phyloP scores from a whole-genome alignment of 2,797 vertebrate genomes.

The Micrastur ruficollis region DNA sequence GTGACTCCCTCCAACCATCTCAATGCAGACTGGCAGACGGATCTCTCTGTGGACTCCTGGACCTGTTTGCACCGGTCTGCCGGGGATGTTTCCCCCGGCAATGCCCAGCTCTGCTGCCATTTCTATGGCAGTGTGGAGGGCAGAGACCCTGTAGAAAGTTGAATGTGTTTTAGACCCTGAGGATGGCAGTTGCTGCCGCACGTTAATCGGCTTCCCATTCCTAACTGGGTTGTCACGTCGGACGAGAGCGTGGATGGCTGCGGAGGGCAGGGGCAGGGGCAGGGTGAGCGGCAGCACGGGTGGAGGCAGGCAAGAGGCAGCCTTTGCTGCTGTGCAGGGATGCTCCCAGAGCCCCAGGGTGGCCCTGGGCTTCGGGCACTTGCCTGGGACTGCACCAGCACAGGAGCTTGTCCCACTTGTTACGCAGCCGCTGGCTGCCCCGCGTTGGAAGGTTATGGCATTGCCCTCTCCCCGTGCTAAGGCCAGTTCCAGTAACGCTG shows the following conservation, averaged over 20 bases:
- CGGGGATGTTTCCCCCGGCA: not conserved
- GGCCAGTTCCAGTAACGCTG: not conserved
- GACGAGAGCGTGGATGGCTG: not conserved
- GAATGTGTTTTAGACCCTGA: not conserved
- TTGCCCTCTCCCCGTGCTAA: not conserved
- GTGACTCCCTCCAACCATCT: not conserved
- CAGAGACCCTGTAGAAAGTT: not conserved
- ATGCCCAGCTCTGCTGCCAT: not conserved
- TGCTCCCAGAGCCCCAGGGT: not conserved
- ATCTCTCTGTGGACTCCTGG: not conserved
- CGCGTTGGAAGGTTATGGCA: accelerated
- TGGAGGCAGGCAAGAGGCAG: too few species aligned
- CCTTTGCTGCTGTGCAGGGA: not conserved
- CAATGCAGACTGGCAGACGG: not conserved
- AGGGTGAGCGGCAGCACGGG: not conserved
- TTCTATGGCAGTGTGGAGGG: not conserved
- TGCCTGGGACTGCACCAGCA: not conserved
- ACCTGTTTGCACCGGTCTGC: not conserved
- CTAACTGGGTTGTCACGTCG: not conserved
- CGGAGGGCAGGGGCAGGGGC: not conserved
- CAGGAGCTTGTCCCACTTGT: not conserved
- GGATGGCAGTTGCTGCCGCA: not conserved
- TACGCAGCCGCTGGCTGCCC: too few species aligned
- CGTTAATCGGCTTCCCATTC: not conserved
- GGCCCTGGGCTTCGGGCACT: not conserved